Evolutionary conservation across 2,888 invertebrate genomes (phyloP).

Genomic region (Acanthosepion pharaonis): DNA sequence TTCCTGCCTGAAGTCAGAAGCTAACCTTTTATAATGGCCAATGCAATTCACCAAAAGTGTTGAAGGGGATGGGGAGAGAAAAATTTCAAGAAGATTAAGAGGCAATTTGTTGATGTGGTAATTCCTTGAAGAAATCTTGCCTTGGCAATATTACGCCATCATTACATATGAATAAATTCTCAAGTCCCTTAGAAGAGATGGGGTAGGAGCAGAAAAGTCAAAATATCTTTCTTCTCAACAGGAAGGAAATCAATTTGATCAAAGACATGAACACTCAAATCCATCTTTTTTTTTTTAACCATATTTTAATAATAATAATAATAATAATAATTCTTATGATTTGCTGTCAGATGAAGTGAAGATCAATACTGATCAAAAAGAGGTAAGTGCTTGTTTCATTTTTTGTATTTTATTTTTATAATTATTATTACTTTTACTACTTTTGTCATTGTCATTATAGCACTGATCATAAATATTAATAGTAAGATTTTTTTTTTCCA

Average conservation of each 20-base stretch:
- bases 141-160: background rate
- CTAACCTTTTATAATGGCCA: background rate
- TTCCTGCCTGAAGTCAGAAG: background rate
- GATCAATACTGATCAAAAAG: background rate
- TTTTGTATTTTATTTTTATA: too few species aligned
- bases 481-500: background rate
- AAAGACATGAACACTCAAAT: background rate
- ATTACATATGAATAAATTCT: slow-evolving; percentile 7
- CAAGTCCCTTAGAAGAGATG: background rate
- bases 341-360: background rate
- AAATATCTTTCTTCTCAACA: background rate
- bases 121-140: slow-evolving; percentile 9
- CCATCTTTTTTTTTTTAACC: background rate
- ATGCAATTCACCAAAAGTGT: background rate
- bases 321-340: background rate
- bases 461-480: background rate
- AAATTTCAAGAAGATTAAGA: background rate
- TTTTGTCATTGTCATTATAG: background rate
- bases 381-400: background rate
- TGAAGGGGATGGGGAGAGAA: background rate
- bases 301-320: background rate
- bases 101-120: background rate
- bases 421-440: background rate
- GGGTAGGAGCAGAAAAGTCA: background rate
- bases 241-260: background rate